phyloP scores from a whole-genome alignment of 2,113 vertebrate species.

The Oplegnathus fasciatus region DNA sequence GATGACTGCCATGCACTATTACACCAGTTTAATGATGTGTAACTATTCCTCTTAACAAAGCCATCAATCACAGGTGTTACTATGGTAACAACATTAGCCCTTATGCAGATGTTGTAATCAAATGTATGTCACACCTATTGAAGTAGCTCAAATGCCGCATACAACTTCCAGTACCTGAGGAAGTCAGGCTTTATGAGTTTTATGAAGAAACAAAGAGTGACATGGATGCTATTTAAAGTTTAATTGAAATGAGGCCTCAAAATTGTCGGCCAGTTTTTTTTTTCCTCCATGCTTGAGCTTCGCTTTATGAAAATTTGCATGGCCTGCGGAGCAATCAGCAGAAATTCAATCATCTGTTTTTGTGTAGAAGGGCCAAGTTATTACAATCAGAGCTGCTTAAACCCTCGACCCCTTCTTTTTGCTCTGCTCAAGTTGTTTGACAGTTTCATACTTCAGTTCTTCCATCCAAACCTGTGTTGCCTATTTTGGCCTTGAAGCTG shows the following conservation, averaged over 20 bases:
- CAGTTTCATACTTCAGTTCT: conserved; percentile 31
- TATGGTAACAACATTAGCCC: conserved; percentile 69
- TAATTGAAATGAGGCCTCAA: conserved; percentile 51
- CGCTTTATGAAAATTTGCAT: conserved; percentile 61
- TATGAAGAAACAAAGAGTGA: neutral
- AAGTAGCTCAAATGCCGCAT: neutral
- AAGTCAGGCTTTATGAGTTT: conserved; percentile 24
- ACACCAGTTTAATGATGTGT: conserved; percentile 79
- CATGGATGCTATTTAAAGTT: conserved; percentile 57
- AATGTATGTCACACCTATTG: conserved; percentile 36
- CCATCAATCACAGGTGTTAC: conserved; percentile 80
- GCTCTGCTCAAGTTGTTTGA: conserved; percentile 41
- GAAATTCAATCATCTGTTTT: conserved; percentile 72
- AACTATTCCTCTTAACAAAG: conserved; percentile 83
- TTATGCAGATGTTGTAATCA: conserved; percentile 66
- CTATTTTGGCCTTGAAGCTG: conserved; percentile 13
- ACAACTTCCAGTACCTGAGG: conserved; percentile 1
- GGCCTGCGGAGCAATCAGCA: conserved; percentile 62
- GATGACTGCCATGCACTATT: conserved; percentile 83
- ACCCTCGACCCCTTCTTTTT: conserved; percentile 24
- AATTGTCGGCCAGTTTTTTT: conserved; percentile 18
- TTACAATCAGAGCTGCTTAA: conserved; percentile 68
- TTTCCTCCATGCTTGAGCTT: conserved; percentile 38
- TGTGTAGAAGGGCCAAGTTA: conserved; percentile 67
- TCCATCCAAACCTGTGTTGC: neutral